Conservation (phyloP, 2,888 invertebrate genomes). For the Ramazzottius varieornatus region DNA sequence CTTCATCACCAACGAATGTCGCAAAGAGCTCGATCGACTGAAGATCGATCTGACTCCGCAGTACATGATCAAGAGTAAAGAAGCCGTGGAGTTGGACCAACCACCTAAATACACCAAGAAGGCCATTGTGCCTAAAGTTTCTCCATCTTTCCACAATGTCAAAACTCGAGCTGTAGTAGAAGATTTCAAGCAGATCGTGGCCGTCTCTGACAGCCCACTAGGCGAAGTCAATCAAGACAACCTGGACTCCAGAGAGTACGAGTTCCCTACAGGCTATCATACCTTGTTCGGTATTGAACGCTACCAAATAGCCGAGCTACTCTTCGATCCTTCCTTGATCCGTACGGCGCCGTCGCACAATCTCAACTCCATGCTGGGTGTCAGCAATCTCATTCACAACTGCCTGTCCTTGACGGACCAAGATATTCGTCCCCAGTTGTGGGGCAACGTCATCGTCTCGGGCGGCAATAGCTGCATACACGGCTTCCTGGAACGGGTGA, state of each 20-base stretch:
- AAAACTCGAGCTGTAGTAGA: neutral
- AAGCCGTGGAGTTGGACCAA: neutral
- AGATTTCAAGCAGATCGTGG: neutral
- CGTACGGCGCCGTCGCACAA: neutral
- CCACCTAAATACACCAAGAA: neutral
- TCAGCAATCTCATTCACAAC: slow-evolving; percentile 1
- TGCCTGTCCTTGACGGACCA: neutral
- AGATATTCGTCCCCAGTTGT: neutral
- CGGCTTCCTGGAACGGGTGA: neutral
- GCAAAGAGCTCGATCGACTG: neutral
- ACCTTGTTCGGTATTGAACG: neutral
- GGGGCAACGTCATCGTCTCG: slow-evolving; percentile 1
- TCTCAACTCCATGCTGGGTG: neutral
- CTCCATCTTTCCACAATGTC: neutral
- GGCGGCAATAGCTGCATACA: neutral
- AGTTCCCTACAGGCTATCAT: neutral
- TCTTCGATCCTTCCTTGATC: neutral
- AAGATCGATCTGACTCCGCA: slow-evolving; percentile 3
- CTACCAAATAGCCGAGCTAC: neutral
- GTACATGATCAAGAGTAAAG: neutral
- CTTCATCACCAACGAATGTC: slow-evolving; percentile 1
- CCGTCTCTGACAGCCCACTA: neutral
- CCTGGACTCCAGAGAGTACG: neutral
- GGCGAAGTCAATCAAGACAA: neutral
- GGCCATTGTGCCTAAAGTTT: neutral